Conservation (phyloP, 2,797 vertebrate genomes). For the Spinibarbus caldwelli region DNA sequence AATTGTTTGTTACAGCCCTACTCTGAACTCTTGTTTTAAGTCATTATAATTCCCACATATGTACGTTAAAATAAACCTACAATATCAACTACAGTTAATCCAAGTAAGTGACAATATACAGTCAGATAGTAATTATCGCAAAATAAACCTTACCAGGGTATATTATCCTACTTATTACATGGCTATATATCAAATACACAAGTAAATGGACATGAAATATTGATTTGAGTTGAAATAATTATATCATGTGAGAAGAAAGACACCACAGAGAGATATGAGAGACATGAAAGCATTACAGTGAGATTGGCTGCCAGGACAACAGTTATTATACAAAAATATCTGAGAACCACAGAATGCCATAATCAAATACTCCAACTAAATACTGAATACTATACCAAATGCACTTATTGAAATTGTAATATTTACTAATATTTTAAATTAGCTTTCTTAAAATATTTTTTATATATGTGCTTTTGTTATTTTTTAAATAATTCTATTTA, state of each 20-base stretch:
- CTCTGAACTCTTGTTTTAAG: not conserved
- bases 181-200: not conserved
- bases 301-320: not conserved
- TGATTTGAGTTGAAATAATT: not conserved
- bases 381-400: not conserved
- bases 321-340: conserved; percentile 8
- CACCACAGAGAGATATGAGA: not conserved
- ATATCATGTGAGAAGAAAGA: not conserved
- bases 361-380: not conserved
- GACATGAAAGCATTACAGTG: not conserved
- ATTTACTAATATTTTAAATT: not conserved
- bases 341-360: not conserved
- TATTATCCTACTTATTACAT: not conserved
- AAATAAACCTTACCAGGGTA: not conserved
- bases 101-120: not conserved
- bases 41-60: not conserved
- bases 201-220: not conserved
- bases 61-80: not conserved
- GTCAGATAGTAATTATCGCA: not conserved
- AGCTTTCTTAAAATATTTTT: not conserved
- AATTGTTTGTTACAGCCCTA: not conserved
- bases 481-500: not conserved
- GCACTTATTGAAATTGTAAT: not conserved
- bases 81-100: not conserved
- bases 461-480: not conserved